These are phyloP conservation scores for Glyphotaelius pellucidus DNA, from an alignment of 2,888 invertebrate species.

Conservation along the genomic window DNA sequence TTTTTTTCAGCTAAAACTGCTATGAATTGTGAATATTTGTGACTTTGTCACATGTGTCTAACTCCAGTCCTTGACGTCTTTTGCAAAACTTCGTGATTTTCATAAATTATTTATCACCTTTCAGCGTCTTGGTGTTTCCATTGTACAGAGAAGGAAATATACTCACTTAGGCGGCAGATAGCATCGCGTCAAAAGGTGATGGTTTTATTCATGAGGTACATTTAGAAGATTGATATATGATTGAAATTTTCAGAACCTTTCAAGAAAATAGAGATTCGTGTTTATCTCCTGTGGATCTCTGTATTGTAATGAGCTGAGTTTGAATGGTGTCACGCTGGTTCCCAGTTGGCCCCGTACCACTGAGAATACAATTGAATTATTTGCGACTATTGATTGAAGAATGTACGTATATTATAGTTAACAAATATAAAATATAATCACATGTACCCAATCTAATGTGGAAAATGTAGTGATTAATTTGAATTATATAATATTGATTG, in stretches of 20 bases:
- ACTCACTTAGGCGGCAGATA: not conserved
- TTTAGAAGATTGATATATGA: not conserved
- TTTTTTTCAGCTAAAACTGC: not conserved
- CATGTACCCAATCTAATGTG: no score
- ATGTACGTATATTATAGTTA: not conserved
- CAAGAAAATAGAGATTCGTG: not conserved
- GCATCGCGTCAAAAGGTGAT: not conserved
- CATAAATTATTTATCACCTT: conserved; percentile 31
- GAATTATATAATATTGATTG: no score
- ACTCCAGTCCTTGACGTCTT: not conserved
- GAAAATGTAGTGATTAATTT: no score
- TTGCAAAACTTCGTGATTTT: conserved; percentile 17
- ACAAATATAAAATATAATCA: not conserved
- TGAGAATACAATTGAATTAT: not conserved
- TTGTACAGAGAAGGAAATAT: not conserved
- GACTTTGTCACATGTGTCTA: not conserved
- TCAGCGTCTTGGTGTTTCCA: not conserved
- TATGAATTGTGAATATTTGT: not conserved
- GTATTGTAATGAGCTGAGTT: not conserved
- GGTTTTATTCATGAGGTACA: conserved; percentile 26
- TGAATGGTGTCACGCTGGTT: not conserved
- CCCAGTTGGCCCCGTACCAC: not conserved
- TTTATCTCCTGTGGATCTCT: not conserved
- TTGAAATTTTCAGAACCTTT: conserved; percentile 3
- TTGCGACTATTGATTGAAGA: not conserved